Evolutionary conservation across 1,140 invertebrate species (phyloP).

Genomic region (Adoxophyes honmai): DNA sequence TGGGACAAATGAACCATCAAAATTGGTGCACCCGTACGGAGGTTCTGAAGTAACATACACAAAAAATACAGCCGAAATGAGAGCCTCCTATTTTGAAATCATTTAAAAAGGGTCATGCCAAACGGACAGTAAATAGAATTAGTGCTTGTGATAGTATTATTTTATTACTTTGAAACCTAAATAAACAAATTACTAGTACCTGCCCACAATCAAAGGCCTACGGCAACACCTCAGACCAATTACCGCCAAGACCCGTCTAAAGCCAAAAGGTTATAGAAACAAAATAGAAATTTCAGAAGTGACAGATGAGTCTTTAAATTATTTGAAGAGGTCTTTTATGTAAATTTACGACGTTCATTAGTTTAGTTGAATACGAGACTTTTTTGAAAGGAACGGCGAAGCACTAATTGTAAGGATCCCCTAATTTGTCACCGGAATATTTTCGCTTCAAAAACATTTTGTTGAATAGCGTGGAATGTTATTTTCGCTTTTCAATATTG

Average conservation of each 20-base stretch:
- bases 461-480: neutral
- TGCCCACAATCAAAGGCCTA: neutral
- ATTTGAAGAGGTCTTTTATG: conserved; percentile 36
- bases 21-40: too few species aligned
- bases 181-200: too few species aligned
- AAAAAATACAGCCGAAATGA: too few species aligned
- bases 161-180: too few species aligned
- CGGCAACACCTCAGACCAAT: neutral
- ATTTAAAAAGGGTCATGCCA: too few species aligned
- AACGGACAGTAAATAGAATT: too few species aligned
- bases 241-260: neutral
- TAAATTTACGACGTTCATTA: conserved; percentile 60
- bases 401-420: conserved; percentile 50
- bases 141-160: too few species aligned
- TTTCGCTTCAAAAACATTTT: conserved; percentile 17
- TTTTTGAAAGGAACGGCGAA: conserved; percentile 47
- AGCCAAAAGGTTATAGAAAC: conserved; percentile 14
- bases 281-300: conserved; percentile 13
- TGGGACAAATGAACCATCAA: too few species aligned
- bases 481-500: conserved; percentile 1
- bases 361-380: conserved; percentile 55
- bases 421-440: conserved; percentile 51
- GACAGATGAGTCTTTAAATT: conserved; percentile 28
- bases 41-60: too few species aligned
- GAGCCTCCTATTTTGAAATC: too few species aligned